Conservation (phyloP, 1,140 invertebrate genomes). For the Helicoverpa armigera region DNA sequence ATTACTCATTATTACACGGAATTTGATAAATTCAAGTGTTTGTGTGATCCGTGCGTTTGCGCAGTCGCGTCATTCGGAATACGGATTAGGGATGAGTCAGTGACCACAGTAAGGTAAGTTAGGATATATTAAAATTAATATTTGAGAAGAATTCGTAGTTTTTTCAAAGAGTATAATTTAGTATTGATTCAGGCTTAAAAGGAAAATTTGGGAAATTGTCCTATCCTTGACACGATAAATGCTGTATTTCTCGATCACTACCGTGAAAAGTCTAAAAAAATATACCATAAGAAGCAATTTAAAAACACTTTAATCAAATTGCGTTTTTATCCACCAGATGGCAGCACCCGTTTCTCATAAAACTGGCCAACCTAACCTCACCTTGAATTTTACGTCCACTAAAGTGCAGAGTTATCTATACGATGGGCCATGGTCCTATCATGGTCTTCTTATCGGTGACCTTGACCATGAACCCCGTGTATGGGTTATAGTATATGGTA, state of each 20-base stretch:
- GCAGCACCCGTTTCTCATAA: neutral
- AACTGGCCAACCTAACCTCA: neutral
- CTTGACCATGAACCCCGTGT: constrained; percentile 16
- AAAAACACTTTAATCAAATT: neutral
- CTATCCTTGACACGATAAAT: no score
- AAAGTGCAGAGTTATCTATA: constrained; percentile 32
- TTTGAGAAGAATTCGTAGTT: neutral
- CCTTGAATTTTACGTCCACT: constrained; percentile 33
- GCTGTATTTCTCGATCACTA: no score
- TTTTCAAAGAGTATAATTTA: neutral
- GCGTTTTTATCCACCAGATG: constrained; percentile 9
- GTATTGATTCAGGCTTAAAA: neutral
- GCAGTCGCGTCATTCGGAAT: neutral
- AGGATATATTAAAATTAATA: no score
- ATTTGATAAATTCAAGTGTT: constrained; percentile 17
- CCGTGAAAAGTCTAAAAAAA: no score
- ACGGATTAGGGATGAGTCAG: neutral
- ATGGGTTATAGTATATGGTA: neutral
- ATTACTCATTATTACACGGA: constrained; percentile 33
- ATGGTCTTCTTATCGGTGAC: constrained; percentile 29
- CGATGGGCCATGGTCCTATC: constrained; percentile 6
- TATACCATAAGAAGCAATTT: no score
- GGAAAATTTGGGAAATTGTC: neutral
- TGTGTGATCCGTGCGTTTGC: neutral
- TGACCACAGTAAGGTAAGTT: neutral